These are phyloP conservation scores for Salarias fasciatus DNA, from an alignment of 2,797 vertebrate species.

Conservation along the genomic window DNA sequence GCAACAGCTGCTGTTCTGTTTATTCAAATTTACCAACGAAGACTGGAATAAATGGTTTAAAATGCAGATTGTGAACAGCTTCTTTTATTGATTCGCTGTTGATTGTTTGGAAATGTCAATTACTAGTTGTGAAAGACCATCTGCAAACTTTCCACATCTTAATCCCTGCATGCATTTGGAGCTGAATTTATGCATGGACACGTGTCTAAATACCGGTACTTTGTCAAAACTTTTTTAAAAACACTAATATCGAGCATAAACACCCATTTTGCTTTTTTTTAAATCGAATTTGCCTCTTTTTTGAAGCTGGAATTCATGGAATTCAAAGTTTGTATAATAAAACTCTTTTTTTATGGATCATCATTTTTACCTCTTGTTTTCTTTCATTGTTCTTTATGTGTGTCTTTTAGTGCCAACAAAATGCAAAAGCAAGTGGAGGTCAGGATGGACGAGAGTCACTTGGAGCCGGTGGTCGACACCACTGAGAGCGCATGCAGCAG, in stretches of 20 bases:
- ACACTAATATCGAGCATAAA: no score
- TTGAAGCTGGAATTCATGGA: no score
- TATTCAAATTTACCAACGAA: conserved; percentile 20
- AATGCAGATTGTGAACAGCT: conserved; percentile 38
- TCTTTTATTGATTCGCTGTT: conserved; percentile 29
- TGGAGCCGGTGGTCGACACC: conserved; percentile 78
- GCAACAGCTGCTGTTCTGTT: conserved; percentile 45
- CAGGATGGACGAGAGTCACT: conserved; percentile 91
- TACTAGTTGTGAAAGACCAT: conserved; percentile 29
- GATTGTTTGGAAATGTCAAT: conserved; percentile 30
- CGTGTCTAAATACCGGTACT: no score
- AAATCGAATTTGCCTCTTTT: no score
- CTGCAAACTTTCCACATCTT: conserved; percentile 16
- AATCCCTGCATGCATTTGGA: no score
- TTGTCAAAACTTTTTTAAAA: no score
- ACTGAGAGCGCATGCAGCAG: conserved; percentile 76
- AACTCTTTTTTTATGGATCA: no score
- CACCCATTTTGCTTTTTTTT: no score
- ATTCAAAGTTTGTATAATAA: no score
- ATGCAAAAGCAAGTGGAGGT: conserved; percentile 99
- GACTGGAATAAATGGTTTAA: conserved; percentile 32
- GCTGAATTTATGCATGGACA: neutral
- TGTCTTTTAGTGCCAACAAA: conserved; percentile 82
- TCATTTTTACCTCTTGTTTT: no score
- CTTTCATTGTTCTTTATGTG: neutral